These are phyloP conservation scores for Melieria omissa DNA, from an alignment of 2,888 invertebrate species.

Conservation along the genomic window DNA sequence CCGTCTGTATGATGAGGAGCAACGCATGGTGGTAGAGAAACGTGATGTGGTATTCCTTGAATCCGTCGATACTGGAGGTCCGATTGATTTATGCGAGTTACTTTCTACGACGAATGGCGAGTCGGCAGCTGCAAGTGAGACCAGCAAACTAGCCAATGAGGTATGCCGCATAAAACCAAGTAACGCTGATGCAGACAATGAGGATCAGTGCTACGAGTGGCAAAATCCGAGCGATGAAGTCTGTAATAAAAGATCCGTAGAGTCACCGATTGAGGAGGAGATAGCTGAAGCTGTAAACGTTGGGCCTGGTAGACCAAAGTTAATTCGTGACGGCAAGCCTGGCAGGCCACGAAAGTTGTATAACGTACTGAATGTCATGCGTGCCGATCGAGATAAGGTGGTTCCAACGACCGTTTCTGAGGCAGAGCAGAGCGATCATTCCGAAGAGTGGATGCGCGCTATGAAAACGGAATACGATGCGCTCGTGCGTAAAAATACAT, in stretches of 20 bases:
- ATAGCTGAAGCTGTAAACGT: neutral
- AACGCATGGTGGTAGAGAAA: too few species aligned
- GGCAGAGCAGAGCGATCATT: slow-evolving; percentile 15
- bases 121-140: too few species aligned
- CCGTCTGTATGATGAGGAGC: too few species aligned
- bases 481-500: slow-evolving; percentile 36
- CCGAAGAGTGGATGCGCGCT: slow-evolving; percentile 28
- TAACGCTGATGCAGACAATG: too few species aligned
- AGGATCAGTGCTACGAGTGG: too few species aligned
- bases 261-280: slow-evolving; percentile 18
- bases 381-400: slow-evolving; percentile 26
- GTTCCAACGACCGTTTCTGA: slow-evolving; percentile 33
- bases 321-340: slow-evolving; percentile 26
- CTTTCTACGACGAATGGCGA: too few species aligned
- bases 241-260: neutral
- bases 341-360: slow-evolving; percentile 41
- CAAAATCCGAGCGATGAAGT: too few species aligned
- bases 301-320: slow-evolving; percentile 35
- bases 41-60: too few species aligned
- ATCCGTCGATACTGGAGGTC: too few species aligned
- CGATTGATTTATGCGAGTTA: too few species aligned
- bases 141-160: too few species aligned
- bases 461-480: slow-evolving; percentile 39
- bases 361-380: slow-evolving; percentile 22
- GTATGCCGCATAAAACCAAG: too few species aligned